These are phyloP conservation scores for Anticlea derivata DNA, from an alignment of 2,888 invertebrate species.

Conservation along the genomic window DNA sequence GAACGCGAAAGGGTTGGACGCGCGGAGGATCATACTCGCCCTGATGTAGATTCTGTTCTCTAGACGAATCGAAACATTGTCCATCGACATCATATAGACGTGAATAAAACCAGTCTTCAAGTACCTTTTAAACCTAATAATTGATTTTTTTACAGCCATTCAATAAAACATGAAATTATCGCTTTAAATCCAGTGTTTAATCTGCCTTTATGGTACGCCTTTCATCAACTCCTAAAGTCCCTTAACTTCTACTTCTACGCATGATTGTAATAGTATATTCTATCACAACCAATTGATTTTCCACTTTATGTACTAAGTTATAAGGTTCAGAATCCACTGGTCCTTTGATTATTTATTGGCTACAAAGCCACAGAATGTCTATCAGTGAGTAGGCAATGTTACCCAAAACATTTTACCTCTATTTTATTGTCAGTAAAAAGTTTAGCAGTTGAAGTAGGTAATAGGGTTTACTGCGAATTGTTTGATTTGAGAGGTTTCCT, in stretches of 20 bases:
- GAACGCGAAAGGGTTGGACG: no score
- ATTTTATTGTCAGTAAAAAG: slow-evolving; percentile 34
- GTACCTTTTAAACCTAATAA: not conserved
- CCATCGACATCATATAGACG: no score
- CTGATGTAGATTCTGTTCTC: no score
- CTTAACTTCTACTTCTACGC: not conserved
- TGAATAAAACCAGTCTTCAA: no score
- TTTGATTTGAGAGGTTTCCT: slow-evolving; percentile 21
- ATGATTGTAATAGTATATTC: not conserved
- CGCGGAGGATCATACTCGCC: no score
- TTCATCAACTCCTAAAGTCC: slow-evolving; percentile 7
- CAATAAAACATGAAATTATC: slow-evolving; percentile 4
- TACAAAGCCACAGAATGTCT: slow-evolving; percentile 7
- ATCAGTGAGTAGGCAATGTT: slow-evolving; percentile 17
- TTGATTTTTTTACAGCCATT: not conserved
- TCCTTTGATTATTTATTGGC: slow-evolving; percentile 9
- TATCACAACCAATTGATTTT: slow-evolving; percentile 4
- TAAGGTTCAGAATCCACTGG: not conserved
- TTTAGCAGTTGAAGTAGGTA: slow-evolving; percentile 25
- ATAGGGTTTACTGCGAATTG: slow-evolving; percentile 29
- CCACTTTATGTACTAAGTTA: not conserved
- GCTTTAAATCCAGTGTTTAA: slow-evolving; percentile 4
- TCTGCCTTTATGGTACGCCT: slow-evolving; percentile 7
- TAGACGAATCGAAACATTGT: no score
- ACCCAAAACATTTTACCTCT: slow-evolving; percentile 28